These are phyloP conservation scores for Cyprinodon diabolis DNA, from an alignment of 2,797 vertebrate genomes.

Conservation along the genomic window DNA sequence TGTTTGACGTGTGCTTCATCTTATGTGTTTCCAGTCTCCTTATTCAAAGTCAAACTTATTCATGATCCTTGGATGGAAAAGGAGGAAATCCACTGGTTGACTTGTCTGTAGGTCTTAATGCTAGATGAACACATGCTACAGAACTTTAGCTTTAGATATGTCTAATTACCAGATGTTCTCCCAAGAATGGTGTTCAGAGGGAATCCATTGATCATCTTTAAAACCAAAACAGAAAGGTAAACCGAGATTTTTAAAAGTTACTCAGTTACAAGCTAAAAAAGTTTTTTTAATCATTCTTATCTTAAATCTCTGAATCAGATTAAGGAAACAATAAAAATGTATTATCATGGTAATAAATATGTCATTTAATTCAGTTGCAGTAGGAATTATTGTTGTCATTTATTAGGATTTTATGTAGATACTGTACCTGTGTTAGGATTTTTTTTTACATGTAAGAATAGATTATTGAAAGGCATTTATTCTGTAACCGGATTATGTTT, in stretches of 20 bases:
- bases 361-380: background rate
- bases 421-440: too few relatives aligned
- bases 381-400: background rate
- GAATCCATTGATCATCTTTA: background rate
- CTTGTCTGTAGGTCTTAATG: background rate
- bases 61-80: background rate
- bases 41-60: background rate
- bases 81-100: background rate
- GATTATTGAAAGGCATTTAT: too few relatives aligned
- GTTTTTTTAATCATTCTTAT: too few relatives aligned
- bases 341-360: background rate
- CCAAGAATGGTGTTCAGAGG: background rate
- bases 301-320: background rate
- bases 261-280: background rate
- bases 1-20: background rate
- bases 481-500: too few relatives aligned
- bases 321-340: background rate
- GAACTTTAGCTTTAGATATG: background rate
- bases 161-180: background rate
- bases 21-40: background rate
- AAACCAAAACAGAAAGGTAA: background rate
- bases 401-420: too few relatives aligned
- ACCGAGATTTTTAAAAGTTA: too few relatives aligned
- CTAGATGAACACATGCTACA: background rate
- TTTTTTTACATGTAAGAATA: too few relatives aligned